Conservation (phyloP, 2,797 vertebrate genomes). For the Falco biarmicus region DNA sequence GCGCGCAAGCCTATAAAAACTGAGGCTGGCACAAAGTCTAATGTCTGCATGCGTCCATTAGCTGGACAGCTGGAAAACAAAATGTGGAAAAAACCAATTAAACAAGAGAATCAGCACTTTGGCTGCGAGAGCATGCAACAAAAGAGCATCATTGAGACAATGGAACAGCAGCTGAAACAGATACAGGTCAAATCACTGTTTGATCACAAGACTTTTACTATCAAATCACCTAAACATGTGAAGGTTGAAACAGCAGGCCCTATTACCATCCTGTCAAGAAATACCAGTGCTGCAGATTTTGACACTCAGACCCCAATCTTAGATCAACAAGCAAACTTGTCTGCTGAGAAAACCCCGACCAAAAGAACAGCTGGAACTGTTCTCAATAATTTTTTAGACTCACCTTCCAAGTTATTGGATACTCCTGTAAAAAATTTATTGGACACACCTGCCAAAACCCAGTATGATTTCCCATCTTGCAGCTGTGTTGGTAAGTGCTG, state of each 20-base stretch:
- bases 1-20: slow-evolving; percentile 81
- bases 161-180: slow-evolving; percentile 94
- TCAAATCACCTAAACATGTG: slow-evolving; percentile 88
- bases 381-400: slow-evolving; percentile 91
- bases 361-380: slow-evolving; percentile 89
- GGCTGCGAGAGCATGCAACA: slow-evolving; percentile 74
- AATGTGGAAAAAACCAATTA: slow-evolving; percentile 76
- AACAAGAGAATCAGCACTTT: slow-evolving; percentile 77
- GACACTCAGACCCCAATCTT: slow-evolving; percentile 59
- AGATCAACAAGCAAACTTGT: slow-evolving; percentile 76
- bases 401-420: slow-evolving; percentile 92
- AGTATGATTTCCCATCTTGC: slow-evolving; percentile 96
- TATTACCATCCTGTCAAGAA: slow-evolving; percentile 88
- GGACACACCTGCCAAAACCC: slow-evolving; percentile 95
- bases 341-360: slow-evolving; percentile 86
- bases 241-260: slow-evolving; percentile 92
- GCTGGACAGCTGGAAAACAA: slow-evolving; percentile 75
- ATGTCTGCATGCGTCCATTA: slow-evolving; percentile 73
- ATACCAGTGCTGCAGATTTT: slow-evolving; percentile 78
- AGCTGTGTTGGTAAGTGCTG: slow-evolving; percentile 94
- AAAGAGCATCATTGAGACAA: slow-evolving; percentile 92
- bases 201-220: slow-evolving; percentile 87
- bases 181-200: slow-evolving; percentile 91
- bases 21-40: slow-evolving; percentile 83
- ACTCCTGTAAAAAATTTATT: slow-evolving; percentile 94